Percentiles rank a stretch among this genome's conserved stretches.
These are phyloP conservation scores for Seira sanloemensis DNA, from an alignment of 2,888 invertebrate genomes.

Conservation along the genomic window DNA sequence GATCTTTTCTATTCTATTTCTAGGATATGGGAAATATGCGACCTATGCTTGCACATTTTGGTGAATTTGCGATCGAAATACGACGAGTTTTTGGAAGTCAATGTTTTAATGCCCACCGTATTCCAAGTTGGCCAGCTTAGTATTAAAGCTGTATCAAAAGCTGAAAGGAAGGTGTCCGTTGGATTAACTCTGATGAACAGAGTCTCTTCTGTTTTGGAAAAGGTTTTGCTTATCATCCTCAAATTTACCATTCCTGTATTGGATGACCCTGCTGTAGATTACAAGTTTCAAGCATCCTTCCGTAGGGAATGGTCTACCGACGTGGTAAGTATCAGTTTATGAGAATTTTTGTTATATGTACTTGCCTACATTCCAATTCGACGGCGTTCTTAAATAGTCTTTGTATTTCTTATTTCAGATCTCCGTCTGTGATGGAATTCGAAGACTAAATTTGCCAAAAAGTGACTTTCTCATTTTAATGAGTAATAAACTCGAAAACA, in stretches of 20 bases:
- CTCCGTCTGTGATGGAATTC: slow-evolving; percentile 66
- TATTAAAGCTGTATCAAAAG: slow-evolving; percentile 64
- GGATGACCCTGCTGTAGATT: slow-evolving; percentile 44
- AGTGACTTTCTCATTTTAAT: slow-evolving; percentile 55
- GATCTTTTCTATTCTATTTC: not conserved
- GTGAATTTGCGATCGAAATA: slow-evolving; percentile 57
- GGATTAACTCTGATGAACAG: slow-evolving; percentile 23
- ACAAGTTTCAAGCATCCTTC: slow-evolving; percentile 55
- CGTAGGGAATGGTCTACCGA: slow-evolving; percentile 64
- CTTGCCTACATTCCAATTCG: not conserved
- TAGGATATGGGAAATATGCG: slow-evolving; percentile 69
- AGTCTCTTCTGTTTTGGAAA: slow-evolving; percentile 63
- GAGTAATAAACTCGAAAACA: slow-evolving; percentile 61
- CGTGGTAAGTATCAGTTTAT: slow-evolving; percentile 68
- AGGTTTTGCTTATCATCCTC: slow-evolving; percentile 58
- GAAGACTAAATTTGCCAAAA: slow-evolving; percentile 59
- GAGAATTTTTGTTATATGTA: slow-evolving; percentile 12
- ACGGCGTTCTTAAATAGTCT: not conserved
- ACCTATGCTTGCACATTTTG: slow-evolving; percentile 63
- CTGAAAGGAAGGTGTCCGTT: slow-evolving; percentile 51
- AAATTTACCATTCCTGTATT: slow-evolving; percentile 51
- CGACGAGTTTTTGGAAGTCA: slow-evolving; percentile 61
- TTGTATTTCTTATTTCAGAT: slow-evolving; percentile 50
- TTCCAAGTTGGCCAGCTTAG: slow-evolving; percentile 63
- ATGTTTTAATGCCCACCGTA: slow-evolving; percentile 54